Conservation (phyloP, 2,888 invertebrate genomes). For the Erebia aethiops region DNA sequence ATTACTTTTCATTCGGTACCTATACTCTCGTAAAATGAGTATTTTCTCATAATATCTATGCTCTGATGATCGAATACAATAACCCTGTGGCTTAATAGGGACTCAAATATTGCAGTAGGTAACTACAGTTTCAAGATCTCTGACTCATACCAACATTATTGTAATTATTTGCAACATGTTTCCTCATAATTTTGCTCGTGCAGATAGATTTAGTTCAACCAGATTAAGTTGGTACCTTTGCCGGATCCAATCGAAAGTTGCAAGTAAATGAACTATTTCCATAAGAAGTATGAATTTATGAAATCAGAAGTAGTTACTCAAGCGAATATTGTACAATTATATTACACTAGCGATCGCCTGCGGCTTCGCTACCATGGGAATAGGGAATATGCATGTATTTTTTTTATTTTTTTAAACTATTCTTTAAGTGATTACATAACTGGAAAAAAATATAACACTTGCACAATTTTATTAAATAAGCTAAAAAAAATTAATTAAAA, state of each 20-base stretch:
- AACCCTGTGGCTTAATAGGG: slow-evolving; percentile 1
- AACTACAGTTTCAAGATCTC: slow-evolving; percentile 8
- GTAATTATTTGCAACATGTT: slow-evolving; percentile 5
- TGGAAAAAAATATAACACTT: too few relatives aligned
- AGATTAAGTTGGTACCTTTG: neutral
- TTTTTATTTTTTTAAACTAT: too few relatives aligned
- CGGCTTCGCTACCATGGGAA: too few relatives aligned
- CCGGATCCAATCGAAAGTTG: neutral
- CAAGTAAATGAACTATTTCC: too few relatives aligned
- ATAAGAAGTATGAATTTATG: too few relatives aligned
- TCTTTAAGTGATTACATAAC: too few relatives aligned
- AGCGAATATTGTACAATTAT: too few relatives aligned
- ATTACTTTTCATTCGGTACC: neutral
- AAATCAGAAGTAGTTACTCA: too few relatives aligned
- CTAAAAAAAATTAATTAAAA: too few relatives aligned
- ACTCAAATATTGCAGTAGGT: neutral
- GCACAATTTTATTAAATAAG: too few relatives aligned
- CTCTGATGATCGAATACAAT: slow-evolving; percentile 29
- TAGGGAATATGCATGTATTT: too few relatives aligned
- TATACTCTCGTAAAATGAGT: slow-evolving; percentile 18
- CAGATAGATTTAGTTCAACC: neutral
- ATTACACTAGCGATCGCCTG: too few relatives aligned
- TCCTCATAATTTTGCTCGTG: neutral
- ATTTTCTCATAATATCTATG: slow-evolving; percentile 24
- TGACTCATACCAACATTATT: slow-evolving; percentile 9